phyloP scores from a whole-genome alignment of 2,888 invertebrate genomes.

The Stenichneumon culpator region DNA sequence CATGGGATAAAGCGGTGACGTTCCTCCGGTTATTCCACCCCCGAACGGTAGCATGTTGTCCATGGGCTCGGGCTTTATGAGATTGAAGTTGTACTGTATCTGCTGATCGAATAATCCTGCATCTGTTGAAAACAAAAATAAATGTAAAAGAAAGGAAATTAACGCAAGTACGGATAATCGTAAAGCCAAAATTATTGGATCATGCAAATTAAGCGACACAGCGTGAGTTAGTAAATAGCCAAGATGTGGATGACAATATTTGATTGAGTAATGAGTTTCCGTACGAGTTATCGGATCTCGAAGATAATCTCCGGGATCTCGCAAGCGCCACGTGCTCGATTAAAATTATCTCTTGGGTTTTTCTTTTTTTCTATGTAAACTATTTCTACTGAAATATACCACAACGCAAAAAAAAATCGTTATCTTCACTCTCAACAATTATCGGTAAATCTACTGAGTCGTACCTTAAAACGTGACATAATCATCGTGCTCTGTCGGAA shows the following conservation, averaged over 20 bases:
- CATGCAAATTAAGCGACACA: constrained; percentile 22
- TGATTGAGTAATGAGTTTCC: constrained; percentile 5
- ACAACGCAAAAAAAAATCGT: neutral
- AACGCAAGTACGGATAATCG: neutral
- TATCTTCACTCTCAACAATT: constrained; percentile 49
- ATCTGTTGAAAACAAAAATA: constrained; percentile 66
- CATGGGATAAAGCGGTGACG: constrained; percentile 72
- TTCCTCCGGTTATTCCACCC: constrained; percentile 63
- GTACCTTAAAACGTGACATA: constrained; percentile 58
- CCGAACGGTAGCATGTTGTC: constrained; percentile 74
- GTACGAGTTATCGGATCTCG: neutral
- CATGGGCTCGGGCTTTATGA: constrained; percentile 78
- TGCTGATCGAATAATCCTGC: constrained; percentile 71
- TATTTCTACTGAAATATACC: constrained; percentile 23
- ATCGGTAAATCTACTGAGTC: constrained; percentile 41
- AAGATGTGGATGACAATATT: constrained; percentile 49
- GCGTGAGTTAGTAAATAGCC: constrained; percentile 42
- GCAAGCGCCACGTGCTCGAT: constrained; percentile 45
- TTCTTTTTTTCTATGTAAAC: neutral
- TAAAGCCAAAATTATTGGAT: neutral
- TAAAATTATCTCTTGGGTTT: constrained; percentile 25
- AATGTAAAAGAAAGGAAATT: constrained; percentile 49
- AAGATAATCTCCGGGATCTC: neutral
- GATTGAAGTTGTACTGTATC: constrained; percentile 76
- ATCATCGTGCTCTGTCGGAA: constrained; percentile 50